Base-by-base conservation (phyloP, 2,888 invertebrate species). In the Microchrysa polita region DNA sequence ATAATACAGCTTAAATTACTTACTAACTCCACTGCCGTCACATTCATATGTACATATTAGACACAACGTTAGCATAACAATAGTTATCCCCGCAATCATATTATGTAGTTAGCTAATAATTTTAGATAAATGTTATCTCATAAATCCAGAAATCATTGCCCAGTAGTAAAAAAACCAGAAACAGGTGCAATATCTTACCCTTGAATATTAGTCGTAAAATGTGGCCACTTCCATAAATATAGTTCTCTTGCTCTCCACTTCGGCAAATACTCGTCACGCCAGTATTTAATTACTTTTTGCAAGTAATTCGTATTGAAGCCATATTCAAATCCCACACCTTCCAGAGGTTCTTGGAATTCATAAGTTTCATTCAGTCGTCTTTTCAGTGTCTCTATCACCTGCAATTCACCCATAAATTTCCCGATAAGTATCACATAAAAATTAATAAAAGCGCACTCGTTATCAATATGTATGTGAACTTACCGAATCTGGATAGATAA, bases 221-320 rank as follows among this genome's bases (percentile, higher is more conserved):
- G 94, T 0, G 90, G 87, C 78, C 90, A 91, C 75, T 88, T 86
- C 80, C 96, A 95, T n/a, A 96, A 83, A 73, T 87, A 87, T 1
- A 84, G 81, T 81, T 94, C 91, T 10, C 92, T 86, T 67, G 90
- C 88, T 27, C 83, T 82, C 92, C 92, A 93, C 59, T 85, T 85
- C 73, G 87, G 84, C 79, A 93, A 88, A 82, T 93, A 96, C 42
- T 88, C 87, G 48, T 89, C 89, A 12, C 87, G 88, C 97, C 97
- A 97, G 82, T 93, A 92, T 59, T 91, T 87, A 0, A 93, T 82
- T 7, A 96, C 86, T 77, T 88, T 87, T 12, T 88, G 85, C 4
- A 95, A 83, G 76, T 90, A 90, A 52, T 90, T 86, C 0, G 91
- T 85, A 80, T 94, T 93, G 81, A 96, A 91, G 1, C 97, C 97